Evolutionary conservation across 2,888 invertebrate species (phyloP).

Genomic region (Cephus pulcher): DNA sequence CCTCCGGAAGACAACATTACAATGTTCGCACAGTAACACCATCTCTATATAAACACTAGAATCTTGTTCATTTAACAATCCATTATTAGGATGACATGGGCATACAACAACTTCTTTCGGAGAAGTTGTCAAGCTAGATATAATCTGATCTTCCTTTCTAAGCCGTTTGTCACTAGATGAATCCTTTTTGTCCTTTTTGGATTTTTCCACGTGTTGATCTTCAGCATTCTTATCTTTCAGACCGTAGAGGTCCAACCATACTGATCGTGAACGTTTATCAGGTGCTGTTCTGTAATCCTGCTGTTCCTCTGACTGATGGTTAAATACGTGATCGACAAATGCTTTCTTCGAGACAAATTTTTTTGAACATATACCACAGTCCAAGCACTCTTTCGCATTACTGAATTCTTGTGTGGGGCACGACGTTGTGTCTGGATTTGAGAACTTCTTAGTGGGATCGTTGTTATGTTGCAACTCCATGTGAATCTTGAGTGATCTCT

Average conservation of each 20-base stretch:
- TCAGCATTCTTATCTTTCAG: background rate
- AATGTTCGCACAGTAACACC: conserved; percentile 49
- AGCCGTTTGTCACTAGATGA: background rate
- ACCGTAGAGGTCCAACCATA: background rate
- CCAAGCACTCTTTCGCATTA: background rate
- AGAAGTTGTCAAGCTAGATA: background rate
- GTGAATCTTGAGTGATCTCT: background rate
- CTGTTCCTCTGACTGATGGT: background rate
- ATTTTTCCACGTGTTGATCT: background rate
- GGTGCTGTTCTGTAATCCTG: background rate
- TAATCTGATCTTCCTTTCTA: background rate
- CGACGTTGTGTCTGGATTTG: background rate
- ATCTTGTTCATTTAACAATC: background rate
- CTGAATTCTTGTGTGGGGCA: background rate
- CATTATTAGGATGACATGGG: background rate
- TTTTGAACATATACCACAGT: background rate
- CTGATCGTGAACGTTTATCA: background rate
- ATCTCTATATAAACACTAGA: conserved; percentile 52
- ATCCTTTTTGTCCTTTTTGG: background rate
- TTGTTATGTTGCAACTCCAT: background rate
- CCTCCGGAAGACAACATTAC: conserved; percentile 50
- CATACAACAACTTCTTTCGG: background rate
- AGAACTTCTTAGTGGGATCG: background rate
- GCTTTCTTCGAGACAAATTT: background rate
- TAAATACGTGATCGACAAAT: background rate